Base-by-base conservation (phyloP, 2,113 vertebrate genomes). In the Equus quagga region DNA sequence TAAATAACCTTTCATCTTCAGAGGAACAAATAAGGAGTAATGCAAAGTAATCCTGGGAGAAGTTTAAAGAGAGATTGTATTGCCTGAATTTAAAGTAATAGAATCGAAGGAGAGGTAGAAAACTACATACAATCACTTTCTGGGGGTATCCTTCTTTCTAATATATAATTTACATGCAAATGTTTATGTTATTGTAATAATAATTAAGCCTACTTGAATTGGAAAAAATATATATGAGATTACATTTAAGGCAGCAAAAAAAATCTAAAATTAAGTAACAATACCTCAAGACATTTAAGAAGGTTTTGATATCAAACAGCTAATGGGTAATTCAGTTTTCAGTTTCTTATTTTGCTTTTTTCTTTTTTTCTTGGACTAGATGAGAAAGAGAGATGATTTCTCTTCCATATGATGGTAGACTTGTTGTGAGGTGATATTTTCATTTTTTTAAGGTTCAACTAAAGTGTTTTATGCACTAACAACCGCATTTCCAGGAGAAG, bases 1-100 rank as follows among this genome's bases (percentile, higher is more conserved):
- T 98, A 99, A 99, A 98, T 98, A 99, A 98, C 96, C 93, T 98
- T 98, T 99, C 98, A 97, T 98, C 98, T 93, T 86, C 24, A 91
- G 95, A 98, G 89, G 94, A 98, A 96, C 93, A 98, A 99, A 98
- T 97, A 98, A 98, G 88, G 93, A 98, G 84, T 96, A 98, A 98
- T 96, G 89, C 89, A 98, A 98, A 98, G 83, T 96, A 98, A 98
- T 98, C 97, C 97, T 91, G 76, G 60, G 73, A 96, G 83, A 97
- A 97, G 84, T 98, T 99, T 98, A 92, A 97, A 98, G 97, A 95
- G 95, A 96, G 96, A 98, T 98, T 97, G 94, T 95, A 95, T 98
- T 95, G 72, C 94, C 97, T 98, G 94, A 98, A 96, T 92, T 98
- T 98, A 97, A 99, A 98, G 89, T 81, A 98, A 97, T 92, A 97